These are phyloP conservation scores for pig (Sus scrofa) DNA, from an alignment of 2,113 vertebrate genomes.

Conservation along the genomic window T2T-Sscrofa CM000813.6:89484501-89485000, in stretches of 20 bases:
- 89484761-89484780: neutral
- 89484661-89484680: neutral
- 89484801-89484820: conserved; percentile 48
- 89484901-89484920: conserved; percentile 75
- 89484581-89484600: neutral
- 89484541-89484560: neutral
- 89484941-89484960: conserved; percentile 67
- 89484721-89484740: neutral
- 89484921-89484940: conserved; percentile 77
- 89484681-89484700: neutral
- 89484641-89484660: neutral
- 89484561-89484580: neutral
- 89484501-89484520: neutral
- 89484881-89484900: conserved; percentile 74
- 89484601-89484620: neutral
- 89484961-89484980: neutral
- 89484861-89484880: conserved; percentile 70
- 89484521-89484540: neutral
- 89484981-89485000: neutral
- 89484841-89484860: conserved; percentile 77
- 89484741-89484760: neutral
- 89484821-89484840: conserved; percentile 68
- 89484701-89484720: neutral
- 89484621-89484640: neutral
- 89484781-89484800: neutral